These are phyloP conservation scores for Nannospalax galili DNA, from an alignment of 2,113 vertebrate species.

Conservation along the genomic window DNA sequence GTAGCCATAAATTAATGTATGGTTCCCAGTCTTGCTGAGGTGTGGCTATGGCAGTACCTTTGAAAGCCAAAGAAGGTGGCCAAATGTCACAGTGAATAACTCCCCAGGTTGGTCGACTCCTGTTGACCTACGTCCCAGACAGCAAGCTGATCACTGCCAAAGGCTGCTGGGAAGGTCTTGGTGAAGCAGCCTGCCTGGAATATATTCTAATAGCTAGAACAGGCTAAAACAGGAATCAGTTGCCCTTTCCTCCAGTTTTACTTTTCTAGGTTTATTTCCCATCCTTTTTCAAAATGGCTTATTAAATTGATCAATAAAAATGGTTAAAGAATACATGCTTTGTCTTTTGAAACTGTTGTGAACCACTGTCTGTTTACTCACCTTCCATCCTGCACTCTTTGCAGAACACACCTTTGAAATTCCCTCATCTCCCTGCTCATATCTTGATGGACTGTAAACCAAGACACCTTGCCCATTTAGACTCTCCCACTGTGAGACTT, in stretches of 20 bases:
- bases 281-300: neutral
- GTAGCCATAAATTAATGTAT: slow-evolving; percentile 2
- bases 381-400: neutral
- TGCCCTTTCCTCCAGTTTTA: neutral
- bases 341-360: neutral
- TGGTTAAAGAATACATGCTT: neutral
- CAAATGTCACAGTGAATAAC: neutral
- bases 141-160: neutral
- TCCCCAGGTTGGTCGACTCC: neutral
- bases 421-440: neutral
- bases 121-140: neutral
- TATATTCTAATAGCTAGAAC: neutral
- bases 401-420: neutral
- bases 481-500: neutral
- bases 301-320: neutral
- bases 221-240: neutral
- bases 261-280: neutral
- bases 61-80: neutral
- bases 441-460: neutral
- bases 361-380: neutral
- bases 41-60: neutral
- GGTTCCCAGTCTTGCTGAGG: neutral
- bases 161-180: neutral
- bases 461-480: neutral
- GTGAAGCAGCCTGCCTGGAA: neutral